Evolutionary conservation across 2,888 invertebrate genomes (phyloP).

Genomic region (Adineta ricciae): DNA sequence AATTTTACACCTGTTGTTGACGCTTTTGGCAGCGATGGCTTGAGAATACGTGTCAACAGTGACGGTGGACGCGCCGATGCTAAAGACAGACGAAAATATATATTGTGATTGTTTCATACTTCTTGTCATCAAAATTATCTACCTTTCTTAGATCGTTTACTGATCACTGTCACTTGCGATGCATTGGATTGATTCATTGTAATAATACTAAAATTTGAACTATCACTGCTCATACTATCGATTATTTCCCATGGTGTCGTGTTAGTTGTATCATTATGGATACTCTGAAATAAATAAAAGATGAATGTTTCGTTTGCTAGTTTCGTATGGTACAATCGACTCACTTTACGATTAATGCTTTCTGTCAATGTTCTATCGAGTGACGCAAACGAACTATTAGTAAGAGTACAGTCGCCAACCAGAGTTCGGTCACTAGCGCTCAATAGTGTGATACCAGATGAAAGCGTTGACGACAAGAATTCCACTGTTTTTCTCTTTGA

Average conservation of each 20-base stretch:
- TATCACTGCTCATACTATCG: neutral
- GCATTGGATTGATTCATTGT: neutral
- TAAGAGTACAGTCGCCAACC: neutral
- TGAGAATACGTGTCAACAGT: neutral
- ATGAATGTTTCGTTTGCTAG: too few species aligned
- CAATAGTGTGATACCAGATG: neutral
- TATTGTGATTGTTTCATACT: neutral
- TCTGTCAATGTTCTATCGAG: neutral
- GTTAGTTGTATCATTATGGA: neutral
- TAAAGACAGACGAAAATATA: neutral
- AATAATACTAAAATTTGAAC: neutral
- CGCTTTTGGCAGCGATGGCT: neutral
- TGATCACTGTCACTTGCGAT: neutral
- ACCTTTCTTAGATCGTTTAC: neutral
- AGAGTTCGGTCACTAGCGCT: neutral
- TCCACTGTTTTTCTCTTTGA: neutral
- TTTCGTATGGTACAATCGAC: too few species aligned
- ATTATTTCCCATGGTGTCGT: neutral
- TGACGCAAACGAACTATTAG: neutral
- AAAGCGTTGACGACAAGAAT: neutral
- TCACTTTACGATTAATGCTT: neutral
- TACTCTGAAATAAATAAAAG: neutral
- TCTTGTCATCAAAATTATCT: neutral
- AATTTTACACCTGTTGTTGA: neutral
- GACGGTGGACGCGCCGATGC: neutral